phyloP scores from a whole-genome alignment of 2,113 vertebrate species.

The Grammomys dolichurus region DNA sequence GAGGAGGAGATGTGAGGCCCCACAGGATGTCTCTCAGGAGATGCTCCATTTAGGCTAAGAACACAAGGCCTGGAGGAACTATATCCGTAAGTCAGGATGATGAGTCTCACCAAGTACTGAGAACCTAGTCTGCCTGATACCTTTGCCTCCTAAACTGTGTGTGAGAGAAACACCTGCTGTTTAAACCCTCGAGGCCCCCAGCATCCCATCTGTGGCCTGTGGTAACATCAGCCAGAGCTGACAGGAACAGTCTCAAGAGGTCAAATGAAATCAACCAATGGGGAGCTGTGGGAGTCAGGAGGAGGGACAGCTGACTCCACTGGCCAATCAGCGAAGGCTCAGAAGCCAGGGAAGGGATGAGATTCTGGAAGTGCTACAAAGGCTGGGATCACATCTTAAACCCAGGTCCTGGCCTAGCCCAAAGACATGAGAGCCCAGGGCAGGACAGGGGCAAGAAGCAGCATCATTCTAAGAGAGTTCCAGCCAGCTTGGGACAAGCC shows the following conservation, averaged over 20 bases:
- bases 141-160: not conserved
- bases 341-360: not conserved
- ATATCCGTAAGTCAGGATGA: not conserved
- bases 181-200: not conserved
- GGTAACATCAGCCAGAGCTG: not conserved
- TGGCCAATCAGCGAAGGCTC: not conserved
- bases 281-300: not conserved
- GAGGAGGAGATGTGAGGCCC: not conserved
- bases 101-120: too few relatives aligned
- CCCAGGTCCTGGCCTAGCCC: not conserved
- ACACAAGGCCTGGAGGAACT: not conserved
- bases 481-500: not conserved
- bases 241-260: not conserved
- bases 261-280: not conserved
- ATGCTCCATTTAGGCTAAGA: not conserved
- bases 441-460: not conserved
- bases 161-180: not conserved
- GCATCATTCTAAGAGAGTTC: not conserved
- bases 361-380: too few relatives aligned
- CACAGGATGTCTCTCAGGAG: not conserved
- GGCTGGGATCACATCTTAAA: not conserved
- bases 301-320: not conserved
- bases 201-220: too few relatives aligned
- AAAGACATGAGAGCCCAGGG: not conserved
- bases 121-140: not conserved